phyloP scores from a whole-genome alignment of 2,113 vertebrate genomes.

The Haemorhous mexicanus region DNA sequence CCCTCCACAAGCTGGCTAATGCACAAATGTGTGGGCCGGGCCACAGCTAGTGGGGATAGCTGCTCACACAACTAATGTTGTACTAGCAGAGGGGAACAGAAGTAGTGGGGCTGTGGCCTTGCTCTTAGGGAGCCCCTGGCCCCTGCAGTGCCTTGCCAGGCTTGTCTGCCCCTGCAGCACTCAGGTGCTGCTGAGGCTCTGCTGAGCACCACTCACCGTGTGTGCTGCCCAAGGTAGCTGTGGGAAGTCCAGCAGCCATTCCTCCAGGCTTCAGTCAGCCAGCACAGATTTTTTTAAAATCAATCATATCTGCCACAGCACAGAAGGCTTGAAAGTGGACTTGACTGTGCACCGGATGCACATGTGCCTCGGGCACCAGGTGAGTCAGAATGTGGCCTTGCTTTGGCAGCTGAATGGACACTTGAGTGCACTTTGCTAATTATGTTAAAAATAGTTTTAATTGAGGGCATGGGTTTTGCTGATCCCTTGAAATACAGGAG shows the following conservation, averaged over 20 bases:
- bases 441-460: background rate
- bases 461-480: background rate
- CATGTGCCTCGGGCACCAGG: background rate
- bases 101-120: background rate
- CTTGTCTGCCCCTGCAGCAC: background rate
- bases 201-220: accelerated
- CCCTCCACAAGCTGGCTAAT: background rate
- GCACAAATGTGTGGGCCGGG: background rate
- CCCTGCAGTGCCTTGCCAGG: background rate
- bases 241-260: background rate
- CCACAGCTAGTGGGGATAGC: background rate
- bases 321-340: background rate
- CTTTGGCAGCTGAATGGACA: background rate
- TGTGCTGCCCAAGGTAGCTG: background rate
- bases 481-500: background rate
- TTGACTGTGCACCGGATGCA: background rate
- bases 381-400: background rate
- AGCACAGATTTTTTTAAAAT: background rate
- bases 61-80: background rate
- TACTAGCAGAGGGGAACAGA: background rate
- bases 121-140: accelerated
- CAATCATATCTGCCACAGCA: background rate
- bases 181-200: background rate
- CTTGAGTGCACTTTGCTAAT: background rate
- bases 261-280: background rate